Evolutionary conservation across 2,888 invertebrate species (phyloP).

Genomic region (Mythimna ferrago): DNA sequence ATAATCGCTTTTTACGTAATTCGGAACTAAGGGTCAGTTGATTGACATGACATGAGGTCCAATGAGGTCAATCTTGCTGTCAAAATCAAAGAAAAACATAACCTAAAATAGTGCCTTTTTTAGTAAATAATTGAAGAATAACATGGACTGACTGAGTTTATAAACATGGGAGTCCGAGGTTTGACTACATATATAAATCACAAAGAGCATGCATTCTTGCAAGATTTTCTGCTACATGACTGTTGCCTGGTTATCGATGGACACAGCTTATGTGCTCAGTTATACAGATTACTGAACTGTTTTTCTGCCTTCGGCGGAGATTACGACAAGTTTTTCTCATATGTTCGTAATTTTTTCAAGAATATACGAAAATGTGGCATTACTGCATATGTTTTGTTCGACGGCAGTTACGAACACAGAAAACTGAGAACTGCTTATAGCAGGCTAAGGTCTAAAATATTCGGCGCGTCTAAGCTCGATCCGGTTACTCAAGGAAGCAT

Average conservation of each 20-base stretch:
- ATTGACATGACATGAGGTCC: no score
- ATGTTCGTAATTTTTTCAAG: constrained; percentile 93
- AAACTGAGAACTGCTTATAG: constrained; percentile 93
- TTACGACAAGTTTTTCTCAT: constrained; percentile 94
- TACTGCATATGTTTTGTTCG: constrained; percentile 94
- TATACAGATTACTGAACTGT: constrained; percentile 92
- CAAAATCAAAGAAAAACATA: constrained; percentile 21
- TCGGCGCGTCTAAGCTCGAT: constrained; percentile 90
- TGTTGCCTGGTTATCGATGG: constrained; percentile 95
- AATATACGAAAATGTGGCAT: constrained; percentile 93
- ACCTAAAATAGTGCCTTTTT: constrained; percentile 9
- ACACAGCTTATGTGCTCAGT: constrained; percentile 93
- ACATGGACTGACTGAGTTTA: constrained; percentile 1
- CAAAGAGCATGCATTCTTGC: constrained; percentile 92
- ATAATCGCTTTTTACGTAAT: no score
- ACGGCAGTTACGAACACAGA: constrained; percentile 94
- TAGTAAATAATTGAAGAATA: not conserved
- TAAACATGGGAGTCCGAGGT: constrained; percentile 95
- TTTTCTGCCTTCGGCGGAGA: constrained; percentile 96
- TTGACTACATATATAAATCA: constrained; percentile 95
- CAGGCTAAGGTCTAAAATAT: constrained; percentile 91
- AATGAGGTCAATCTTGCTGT: no score
- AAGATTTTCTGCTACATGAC: constrained; percentile 92
- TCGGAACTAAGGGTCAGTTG: no score
- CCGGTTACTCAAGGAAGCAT: constrained; percentile 88